A percentile compares a stretch with the other conserved stretches of the same genome.
These are phyloP conservation scores for Pseudolycoriella hygida DNA, from an alignment of 2,888 invertebrate genomes.

Conservation along the genomic window DNA sequence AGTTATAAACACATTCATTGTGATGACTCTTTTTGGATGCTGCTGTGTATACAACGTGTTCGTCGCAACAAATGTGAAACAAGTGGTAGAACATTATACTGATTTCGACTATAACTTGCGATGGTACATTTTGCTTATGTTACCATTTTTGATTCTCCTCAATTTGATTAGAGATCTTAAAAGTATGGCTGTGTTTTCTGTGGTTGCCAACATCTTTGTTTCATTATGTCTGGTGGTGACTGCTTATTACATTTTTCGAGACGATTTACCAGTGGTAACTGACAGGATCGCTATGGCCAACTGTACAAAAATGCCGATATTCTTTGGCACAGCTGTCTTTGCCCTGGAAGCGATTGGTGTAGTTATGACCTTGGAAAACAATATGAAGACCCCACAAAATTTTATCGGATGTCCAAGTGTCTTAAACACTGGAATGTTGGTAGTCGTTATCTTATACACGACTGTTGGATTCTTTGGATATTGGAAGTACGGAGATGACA, in stretches of 20 bases:
- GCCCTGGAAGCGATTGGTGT: slow-evolving; percentile 74
- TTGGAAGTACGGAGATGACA: slow-evolving; percentile 60
- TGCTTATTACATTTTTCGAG: slow-evolving; percentile 68
- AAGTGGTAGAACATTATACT: slow-evolving; percentile 47
- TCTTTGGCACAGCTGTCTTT: slow-evolving; percentile 87
- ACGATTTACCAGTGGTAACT: slow-evolving; percentile 38
- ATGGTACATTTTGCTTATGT: slow-evolving; percentile 34
- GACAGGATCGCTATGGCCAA: slow-evolving; percentile 35
- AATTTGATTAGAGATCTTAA: slow-evolving; percentile 67
- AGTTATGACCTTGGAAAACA: slow-evolving; percentile 92
- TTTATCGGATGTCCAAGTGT: slow-evolving; percentile 88
- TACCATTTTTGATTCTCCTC: slow-evolving; percentile 52
- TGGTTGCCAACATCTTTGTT: slow-evolving; percentile 81
- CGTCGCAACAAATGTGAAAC: slow-evolving; percentile 68
- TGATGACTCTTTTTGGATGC: slow-evolving; percentile 89
- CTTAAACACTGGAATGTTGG: slow-evolving; percentile 77
- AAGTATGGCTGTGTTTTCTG: slow-evolving; percentile 79
- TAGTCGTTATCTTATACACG: slow-evolving; percentile 71
- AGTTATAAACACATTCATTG: slow-evolving; percentile 62
- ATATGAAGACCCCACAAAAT: slow-evolving; percentile 80
- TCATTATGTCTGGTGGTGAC: slow-evolving; percentile 75
- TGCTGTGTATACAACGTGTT: slow-evolving; percentile 97
- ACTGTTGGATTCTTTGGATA: slow-evolving; percentile 88
- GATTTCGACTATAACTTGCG: slow-evolving; percentile 21
- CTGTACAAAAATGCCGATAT: slow-evolving; percentile 52